Evolutionary conservation across 2,888 invertebrate genomes (phyloP), one percentile per base, ranked within the genome.

Genomic region (Zaprionus lineosus): DNA sequence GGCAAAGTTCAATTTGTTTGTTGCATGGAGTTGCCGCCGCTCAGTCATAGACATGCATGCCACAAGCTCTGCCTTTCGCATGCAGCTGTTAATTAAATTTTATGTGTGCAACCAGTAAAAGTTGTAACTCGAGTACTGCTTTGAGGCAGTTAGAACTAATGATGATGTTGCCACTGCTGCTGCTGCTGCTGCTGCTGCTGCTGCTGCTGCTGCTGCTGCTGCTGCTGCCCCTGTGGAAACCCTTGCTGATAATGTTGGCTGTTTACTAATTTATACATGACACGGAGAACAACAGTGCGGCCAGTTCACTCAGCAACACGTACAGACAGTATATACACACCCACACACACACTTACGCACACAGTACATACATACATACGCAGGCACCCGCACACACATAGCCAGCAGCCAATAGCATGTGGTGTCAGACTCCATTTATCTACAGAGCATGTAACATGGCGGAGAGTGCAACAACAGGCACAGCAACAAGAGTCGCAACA

Each of bases 81-180:
- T 37, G 55, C 50, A 60, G 71, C 44, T 66, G 71, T 76, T 83
- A 76, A 79, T 83, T 79, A 79, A 83, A 79, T 83, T 79, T 71
- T 63, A 83, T 79, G 72, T n/a, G 46, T 63, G 55, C 53, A 43
- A 43, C 29, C 58, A 56, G 47, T 55, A 61, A 75, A 70, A 71
- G 73, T 75, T 73, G 73, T 40, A 68, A 60, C 65, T 69, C 41
- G 66, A 72, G 58, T 53, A 46, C 48, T 37, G 56, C 78, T 60
- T 47, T 69, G 53, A 36, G 50, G 24, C 29, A 46, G 46, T 51
- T 43, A 50, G 24, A 9, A 39, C 65, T 55, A 52, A 63, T 72
- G 56, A 60, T 71, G 67, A 58, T 71, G 70, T 55, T 40, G 41
- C 46, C 50, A 44, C 29, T 63, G 43, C 34, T 63, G 40, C 52